Evolutionary conservation across 2,888 invertebrate genomes (phyloP).

Genomic region (Parnassius mnemosyne): DNA sequence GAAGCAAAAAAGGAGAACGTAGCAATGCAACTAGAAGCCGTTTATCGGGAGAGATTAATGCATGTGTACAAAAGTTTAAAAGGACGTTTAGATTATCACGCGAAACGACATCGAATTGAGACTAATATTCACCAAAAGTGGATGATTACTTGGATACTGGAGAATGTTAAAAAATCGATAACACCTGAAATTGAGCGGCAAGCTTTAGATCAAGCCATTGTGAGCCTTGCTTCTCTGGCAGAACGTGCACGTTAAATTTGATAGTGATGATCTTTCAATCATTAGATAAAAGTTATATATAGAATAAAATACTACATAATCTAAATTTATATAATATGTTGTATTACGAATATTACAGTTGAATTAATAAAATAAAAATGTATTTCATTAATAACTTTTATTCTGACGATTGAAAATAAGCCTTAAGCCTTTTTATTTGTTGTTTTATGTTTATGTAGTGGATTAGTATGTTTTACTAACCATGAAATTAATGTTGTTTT

Average conservation of each 20-base stretch:
- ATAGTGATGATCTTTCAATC: background rate
- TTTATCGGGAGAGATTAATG: slow-evolving; percentile 85
- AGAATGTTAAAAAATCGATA: slow-evolving; percentile 89
- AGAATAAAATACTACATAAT: background rate
- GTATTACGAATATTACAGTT: background rate
- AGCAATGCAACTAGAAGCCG: slow-evolving; percentile 94
- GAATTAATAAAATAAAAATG: no score
- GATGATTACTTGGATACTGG: slow-evolving; percentile 95
- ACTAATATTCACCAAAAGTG: slow-evolving; percentile 93
- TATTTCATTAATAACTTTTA: no score
- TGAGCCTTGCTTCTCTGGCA: slow-evolving; percentile 87
- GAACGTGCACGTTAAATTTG: slow-evolving; percentile 33
- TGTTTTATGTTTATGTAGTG: no score
- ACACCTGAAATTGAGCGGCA: slow-evolving; percentile 94
- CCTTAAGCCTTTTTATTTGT: no score
- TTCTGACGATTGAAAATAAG: no score
- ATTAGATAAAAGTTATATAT: background rate
- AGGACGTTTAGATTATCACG: slow-evolving; percentile 93
- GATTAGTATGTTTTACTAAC: background rate
- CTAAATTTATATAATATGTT: background rate
- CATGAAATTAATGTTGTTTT: slow-evolving; percentile 19
- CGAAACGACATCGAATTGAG: slow-evolving; percentile 88
- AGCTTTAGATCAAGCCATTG: slow-evolving; percentile 90
- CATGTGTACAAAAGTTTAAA: slow-evolving; percentile 81
- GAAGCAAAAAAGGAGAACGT: slow-evolving; percentile 95